Base-by-base conservation (phyloP, 2,797 vertebrate genomes). In the Phylloscopus collybita region DNA sequence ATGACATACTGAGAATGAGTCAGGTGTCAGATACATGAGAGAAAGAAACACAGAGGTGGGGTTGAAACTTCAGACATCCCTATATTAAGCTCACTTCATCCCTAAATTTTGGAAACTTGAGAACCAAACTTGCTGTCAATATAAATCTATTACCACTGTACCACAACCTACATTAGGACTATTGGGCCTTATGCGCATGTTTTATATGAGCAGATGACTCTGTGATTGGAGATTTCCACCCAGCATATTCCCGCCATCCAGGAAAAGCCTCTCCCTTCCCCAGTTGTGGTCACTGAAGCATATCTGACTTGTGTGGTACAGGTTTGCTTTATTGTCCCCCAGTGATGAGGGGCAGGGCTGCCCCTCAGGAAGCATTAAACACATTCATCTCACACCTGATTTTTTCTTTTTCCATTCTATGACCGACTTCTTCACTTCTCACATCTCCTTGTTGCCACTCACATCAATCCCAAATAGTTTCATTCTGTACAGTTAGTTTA, bases 1-100 rank as follows among this genome's bases (percentile, higher is more conserved):
- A 81, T 72, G n/a, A 86, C 13, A n/a, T 92, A 96, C 11, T 11
- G 9, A 94, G 50, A 87, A 67, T 34, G 69, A 96, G 62, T 57
- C 47, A 65, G 42, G 51, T 93, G 88, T 91, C 80, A 87, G 57
- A 71, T 54, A 71, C 6, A 56, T 15, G 30, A 67, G 30, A 88
- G 12, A 60, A 26, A 25, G 56, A 73, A 64, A 67, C 61, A 20
- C 5, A 71, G 34, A 75, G 45, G 9, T 47, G 10, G 4, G 27
- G 71, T 80, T 81, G 53, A 84, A 92, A 84, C 9, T 73, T 84
- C 59, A 72, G 53, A 42, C 3, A 40, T 36, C 4, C 29, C 5
- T 38, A 13, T 23, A 14, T 62, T 45, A 88, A 30, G 16, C 15
- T 86, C 76, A 14, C 20, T 76, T 84, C 53, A 57, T 5, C n/a